A percentile compares a stretch with the other conserved stretches of the same genome.
Conservation (phyloP, 2,888 invertebrate species). For the Agrotis ipsilon region DNA sequence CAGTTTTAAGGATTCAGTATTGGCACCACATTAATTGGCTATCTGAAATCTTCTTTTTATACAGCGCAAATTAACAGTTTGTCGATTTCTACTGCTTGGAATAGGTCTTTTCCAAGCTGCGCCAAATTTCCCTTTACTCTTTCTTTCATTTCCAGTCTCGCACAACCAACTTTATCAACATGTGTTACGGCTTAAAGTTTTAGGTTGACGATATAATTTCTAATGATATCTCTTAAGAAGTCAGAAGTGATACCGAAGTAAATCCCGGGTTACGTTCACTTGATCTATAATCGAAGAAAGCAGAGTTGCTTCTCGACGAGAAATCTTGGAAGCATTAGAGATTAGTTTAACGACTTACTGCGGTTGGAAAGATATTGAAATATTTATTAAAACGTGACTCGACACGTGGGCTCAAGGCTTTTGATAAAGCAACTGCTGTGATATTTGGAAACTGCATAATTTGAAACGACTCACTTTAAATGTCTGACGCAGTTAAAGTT, state of each 20-base stretch:
- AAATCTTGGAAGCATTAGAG: conserved; percentile 47
- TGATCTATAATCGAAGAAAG: conserved; percentile 51
- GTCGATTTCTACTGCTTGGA: not conserved
- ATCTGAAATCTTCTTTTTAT: conserved; percentile 22
- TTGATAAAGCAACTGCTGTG: conserved; percentile 25
- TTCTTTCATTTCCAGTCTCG: not conserved
- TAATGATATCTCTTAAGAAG: not conserved
- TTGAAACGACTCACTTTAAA: conserved; percentile 10
- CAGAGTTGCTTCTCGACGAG: conserved; percentile 28
- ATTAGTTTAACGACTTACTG: conserved; percentile 49
- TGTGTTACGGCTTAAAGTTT: not conserved
- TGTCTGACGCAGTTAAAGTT: not conserved
- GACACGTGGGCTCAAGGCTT: conserved; percentile 36
- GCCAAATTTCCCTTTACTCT: not conserved
- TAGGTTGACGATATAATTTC: not conserved
- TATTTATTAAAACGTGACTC: conserved; percentile 45
- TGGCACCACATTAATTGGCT: conserved; percentile 34
- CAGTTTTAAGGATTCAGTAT: conserved; percentile 62
- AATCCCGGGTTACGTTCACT: conserved; percentile 15
- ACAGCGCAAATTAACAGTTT: not conserved
- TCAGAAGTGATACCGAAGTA: conserved; percentile 1
- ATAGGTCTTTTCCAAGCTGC: not conserved
- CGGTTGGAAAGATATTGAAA: conserved; percentile 51
- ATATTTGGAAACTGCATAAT: conserved; percentile 32
- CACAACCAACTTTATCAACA: not conserved